These are phyloP conservation scores for Lanistes nyassanus DNA, from an alignment of 1,140 invertebrate species.

Conservation along the genomic window DNA sequence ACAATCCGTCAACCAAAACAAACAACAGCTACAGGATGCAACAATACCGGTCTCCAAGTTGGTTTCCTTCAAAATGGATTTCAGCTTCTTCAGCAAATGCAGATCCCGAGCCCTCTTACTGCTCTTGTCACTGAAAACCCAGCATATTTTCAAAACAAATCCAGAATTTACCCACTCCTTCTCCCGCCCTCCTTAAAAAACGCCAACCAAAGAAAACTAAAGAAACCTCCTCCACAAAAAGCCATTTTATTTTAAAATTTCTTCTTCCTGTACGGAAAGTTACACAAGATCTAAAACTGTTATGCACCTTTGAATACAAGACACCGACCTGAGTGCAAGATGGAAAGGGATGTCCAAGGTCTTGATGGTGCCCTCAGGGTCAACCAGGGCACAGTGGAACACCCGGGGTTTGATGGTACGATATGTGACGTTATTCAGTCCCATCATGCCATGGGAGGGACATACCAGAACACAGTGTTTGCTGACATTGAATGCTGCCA, in stretches of 20 bases:
- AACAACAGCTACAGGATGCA: too few species aligned
- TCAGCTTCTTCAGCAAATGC: conserved; percentile 81
- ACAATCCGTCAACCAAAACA: too few species aligned
- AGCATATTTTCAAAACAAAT: background rate
- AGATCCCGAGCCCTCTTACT: conserved; percentile 87
- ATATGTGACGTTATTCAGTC: conserved; percentile 71
- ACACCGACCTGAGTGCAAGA: conserved; percentile 69
- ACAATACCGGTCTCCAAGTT: conserved; percentile 52
- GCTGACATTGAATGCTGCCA: conserved; percentile 88
- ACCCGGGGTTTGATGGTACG: conserved; percentile 69
- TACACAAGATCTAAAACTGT: background rate
- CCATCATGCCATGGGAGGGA: conserved; percentile 82
- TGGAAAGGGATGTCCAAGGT: conserved; percentile 90
- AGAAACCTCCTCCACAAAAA: too few species aligned
- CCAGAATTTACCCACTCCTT: too few species aligned
- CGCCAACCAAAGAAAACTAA: too few species aligned
- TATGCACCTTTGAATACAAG: background rate
- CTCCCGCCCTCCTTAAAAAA: too few species aligned
- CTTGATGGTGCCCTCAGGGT: conserved; percentile 82
- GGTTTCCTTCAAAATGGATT: conserved; percentile 63
- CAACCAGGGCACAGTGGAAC: conserved; percentile 83
- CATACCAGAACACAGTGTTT: conserved; percentile 74
- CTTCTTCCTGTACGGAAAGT: background rate
- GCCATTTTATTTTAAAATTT: background rate
- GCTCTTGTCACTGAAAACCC: conserved; percentile 79